Evolutionary conservation across 2,113 vertebrate genomes (phyloP).

Genomic region (Leucosticte australis): DNA sequence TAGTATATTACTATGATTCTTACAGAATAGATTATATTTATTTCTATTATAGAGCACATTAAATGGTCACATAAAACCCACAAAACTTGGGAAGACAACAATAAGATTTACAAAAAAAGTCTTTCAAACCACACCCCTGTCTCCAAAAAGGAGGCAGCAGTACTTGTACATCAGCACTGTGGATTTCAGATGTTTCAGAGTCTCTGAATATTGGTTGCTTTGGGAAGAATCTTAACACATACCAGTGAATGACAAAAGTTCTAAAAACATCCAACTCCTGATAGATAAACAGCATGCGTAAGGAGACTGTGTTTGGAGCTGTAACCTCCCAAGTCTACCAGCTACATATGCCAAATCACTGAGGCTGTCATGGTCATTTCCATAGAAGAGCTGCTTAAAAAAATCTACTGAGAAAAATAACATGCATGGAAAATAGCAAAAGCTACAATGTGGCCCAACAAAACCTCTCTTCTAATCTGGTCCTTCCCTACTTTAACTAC

Average conservation of each 20-base stretch:
- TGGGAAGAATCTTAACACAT: neutral
- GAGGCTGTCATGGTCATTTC: neutral
- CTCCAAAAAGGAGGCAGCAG: neutral
- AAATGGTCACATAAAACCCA: neutral
- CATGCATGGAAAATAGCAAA: neutral
- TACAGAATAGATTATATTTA: neutral
- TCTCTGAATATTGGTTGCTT: neutral
- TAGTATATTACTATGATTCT: neutral
- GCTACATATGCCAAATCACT: neutral
- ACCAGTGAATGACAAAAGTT: neutral
- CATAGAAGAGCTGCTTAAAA: neutral
- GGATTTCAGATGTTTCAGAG: slow-evolving; percentile 19
- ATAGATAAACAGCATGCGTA: neutral
- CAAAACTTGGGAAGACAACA: neutral
- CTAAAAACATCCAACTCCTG: neutral
- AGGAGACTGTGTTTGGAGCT: neutral
- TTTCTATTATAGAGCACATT: neutral
- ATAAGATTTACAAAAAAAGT: neutral
- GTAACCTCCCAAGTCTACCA: neutral
- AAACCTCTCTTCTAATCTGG: neutral
- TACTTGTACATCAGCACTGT: neutral
- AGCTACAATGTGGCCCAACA: neutral
- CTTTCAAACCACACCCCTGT: neutral
- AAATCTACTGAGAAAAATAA: neutral
- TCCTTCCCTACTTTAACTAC: neutral